A percentile compares a stretch with the other conserved stretches of the same genome.
Evolutionary conservation across 2,888 invertebrate genomes (phyloP).

Genomic region (Pimpla rufipes): DNA sequence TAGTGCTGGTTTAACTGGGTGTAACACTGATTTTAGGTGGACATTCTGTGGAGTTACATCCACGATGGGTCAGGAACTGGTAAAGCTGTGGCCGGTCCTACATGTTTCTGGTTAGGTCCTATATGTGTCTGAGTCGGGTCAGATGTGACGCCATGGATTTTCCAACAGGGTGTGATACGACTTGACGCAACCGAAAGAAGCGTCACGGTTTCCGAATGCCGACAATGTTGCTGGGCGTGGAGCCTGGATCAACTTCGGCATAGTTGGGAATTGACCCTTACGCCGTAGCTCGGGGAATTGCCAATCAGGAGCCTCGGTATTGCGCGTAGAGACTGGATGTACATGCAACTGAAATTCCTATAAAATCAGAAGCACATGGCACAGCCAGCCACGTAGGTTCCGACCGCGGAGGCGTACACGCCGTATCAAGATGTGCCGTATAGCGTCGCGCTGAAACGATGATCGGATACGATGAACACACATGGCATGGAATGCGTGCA

Average conservation of each 20-base stretch:
- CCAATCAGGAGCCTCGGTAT: constrained; percentile 29
- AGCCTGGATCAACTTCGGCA: constrained; percentile 14
- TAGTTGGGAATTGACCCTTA: constrained; percentile 7
- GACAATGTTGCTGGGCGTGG: constrained; percentile 7
- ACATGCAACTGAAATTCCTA: constrained; percentile 52
- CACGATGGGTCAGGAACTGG: no score
- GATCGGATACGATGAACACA: constrained; percentile 53
- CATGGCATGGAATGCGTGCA: constrained; percentile 32
- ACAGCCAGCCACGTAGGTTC: constrained; percentile 50
- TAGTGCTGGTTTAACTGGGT: no score
- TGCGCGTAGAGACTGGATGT: no score
- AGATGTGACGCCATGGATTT: no score
- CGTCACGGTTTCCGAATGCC: neutral
- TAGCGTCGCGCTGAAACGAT: constrained; percentile 51
- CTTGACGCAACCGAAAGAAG: neutral
- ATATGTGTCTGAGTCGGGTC: no score
- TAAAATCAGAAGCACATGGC: constrained; percentile 57
- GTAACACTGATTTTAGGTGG: no score
- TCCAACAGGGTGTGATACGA: no score
- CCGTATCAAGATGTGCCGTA: constrained; percentile 57
- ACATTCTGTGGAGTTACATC: no score
- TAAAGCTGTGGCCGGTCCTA: no score
- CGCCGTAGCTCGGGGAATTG: constrained; percentile 23
- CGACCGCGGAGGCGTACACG: constrained; percentile 37
- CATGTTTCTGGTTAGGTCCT: no score